Evolutionary conservation across 2,888 invertebrate genomes (phyloP).

Genomic region (Resseliella maxima): DNA sequence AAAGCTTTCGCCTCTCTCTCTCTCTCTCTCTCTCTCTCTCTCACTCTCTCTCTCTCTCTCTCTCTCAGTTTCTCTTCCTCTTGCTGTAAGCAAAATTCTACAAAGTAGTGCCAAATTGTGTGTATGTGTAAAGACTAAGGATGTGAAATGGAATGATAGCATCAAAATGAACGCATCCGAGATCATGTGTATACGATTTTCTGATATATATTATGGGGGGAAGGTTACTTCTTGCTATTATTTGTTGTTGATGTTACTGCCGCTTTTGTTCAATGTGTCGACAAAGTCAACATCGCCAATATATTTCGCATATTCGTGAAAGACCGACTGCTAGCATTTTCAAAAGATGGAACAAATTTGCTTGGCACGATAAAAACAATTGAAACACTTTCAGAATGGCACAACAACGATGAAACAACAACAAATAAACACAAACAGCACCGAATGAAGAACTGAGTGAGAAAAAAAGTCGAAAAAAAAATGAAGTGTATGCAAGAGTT

Average conservation of each 20-base stretch:
- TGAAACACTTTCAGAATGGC: slow-evolving; percentile 25
- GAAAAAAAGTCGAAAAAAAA: not conserved
- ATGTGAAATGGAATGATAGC: too few relatives aligned
- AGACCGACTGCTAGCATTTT: not conserved
- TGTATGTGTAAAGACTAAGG: too few relatives aligned
- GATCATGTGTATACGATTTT: too few relatives aligned
- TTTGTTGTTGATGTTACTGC: not conserved
- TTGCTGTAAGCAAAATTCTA: too few relatives aligned
- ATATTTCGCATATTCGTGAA: not conserved
- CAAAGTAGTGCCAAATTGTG: too few relatives aligned
- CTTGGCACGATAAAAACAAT: slow-evolving; percentile 28
- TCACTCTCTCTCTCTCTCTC: too few relatives aligned
- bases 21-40: too few relatives aligned
- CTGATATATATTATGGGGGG: too few relatives aligned
- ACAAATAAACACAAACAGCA: not conserved
- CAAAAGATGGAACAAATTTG: slow-evolving; percentile 33
- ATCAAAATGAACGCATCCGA: not conserved
- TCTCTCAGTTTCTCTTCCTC: too few relatives aligned
- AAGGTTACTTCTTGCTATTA: not conserved
- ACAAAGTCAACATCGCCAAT: slow-evolving; percentile 39
- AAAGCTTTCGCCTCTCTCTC: too few relatives aligned
- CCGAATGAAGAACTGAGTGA: not conserved
- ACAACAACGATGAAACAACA: not conserved
- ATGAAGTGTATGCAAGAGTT: slow-evolving; percentile 43
- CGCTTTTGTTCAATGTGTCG: not conserved